Percentiles rank a stretch among this genome's conserved stretches.
These are phyloP conservation scores for Synodontis membranacea DNA, from an alignment of 2,113 vertebrate genomes.

Conservation along the genomic window DNA sequence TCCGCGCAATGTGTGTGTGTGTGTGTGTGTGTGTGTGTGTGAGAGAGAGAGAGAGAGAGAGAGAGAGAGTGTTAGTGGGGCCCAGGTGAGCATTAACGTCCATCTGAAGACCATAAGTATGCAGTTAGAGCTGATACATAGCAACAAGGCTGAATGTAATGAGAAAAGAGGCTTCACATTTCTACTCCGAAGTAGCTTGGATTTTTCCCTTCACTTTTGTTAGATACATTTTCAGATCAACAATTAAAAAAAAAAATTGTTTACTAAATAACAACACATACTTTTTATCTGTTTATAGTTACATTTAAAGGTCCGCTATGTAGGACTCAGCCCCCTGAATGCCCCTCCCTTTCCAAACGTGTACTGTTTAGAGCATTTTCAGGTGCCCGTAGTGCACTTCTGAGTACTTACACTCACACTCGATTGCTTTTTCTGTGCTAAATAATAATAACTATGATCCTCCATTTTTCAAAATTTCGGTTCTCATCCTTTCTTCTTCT, in stretches of 20 bases:
- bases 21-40: conserved; percentile 3
- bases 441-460: too few relatives aligned
- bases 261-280: background rate
- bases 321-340: too few relatives aligned
- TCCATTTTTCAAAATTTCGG: too few relatives aligned
- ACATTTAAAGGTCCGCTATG: too few relatives aligned
- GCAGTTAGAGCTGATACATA: conserved; percentile 14
- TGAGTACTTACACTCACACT: too few relatives aligned
- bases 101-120: conserved; percentile 14
- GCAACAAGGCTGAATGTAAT: conserved; percentile 22
- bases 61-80: background rate
- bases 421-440: too few relatives aligned
- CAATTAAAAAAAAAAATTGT: background rate
- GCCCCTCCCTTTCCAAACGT: too few relatives aligned
- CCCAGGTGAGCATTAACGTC: conserved; percentile 18
- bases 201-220: background rate
- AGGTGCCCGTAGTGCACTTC: too few relatives aligned
- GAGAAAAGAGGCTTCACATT: background rate
- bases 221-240: background rate
- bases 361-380: too few relatives aligned
- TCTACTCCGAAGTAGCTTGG: background rate
- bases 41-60: background rate
- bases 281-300: background rate
- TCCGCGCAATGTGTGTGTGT: background rate
- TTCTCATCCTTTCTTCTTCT: too few relatives aligned